Base-by-base conservation (phyloP, 2,113 vertebrate species). In the Plecturocebus donacophilus region DNA sequence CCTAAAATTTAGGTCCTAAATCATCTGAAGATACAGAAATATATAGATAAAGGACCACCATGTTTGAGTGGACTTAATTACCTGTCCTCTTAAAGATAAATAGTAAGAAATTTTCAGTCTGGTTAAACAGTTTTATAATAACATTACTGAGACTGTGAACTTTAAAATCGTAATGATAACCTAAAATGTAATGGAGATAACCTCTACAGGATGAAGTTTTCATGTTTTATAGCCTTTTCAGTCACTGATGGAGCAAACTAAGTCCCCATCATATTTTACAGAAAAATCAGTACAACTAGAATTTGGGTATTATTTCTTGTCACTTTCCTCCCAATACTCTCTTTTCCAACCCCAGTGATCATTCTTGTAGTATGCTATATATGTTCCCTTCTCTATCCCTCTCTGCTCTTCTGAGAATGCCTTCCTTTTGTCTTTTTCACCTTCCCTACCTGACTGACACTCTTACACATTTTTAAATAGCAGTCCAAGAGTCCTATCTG, bases 1-100 rank as follows among this genome's bases (percentile, higher is more conserved):
- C n/a, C 82, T 96, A 91, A 92, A 97, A 96, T 77, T 76, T 81
- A 92, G 23, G 27, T 16, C 32, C 16, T 77, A 97, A 95, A 96
- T 95, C 30, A 88, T 84, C 23, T 96, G 90, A 95, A 77, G 94
- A 92, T 90, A 49, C 38, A 96, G 30, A 96, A 92, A 82, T 66
- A 64, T 4, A 80, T 32, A 87, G 61, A 94, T 91, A 92, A 92
- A 64, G 95, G 54, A 86, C n/a, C 70, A 84, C 47, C 56, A 52
- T 73, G 56, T 70, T 84, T 95, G 52, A 97, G 80, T 64, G 13
- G 75, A 96, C 38, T 87, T 81, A 66, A 38, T 84, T 49, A 73
- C 11, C 27, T 70, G 42, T 80, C 64, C 85, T 95, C 58, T 91
- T 87, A 90, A 77, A 91, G 82, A 90, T 79, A 96, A 94, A 85